Base-by-base conservation (phyloP, 2,888 invertebrate species). In the Polymixis lichenea region DNA sequence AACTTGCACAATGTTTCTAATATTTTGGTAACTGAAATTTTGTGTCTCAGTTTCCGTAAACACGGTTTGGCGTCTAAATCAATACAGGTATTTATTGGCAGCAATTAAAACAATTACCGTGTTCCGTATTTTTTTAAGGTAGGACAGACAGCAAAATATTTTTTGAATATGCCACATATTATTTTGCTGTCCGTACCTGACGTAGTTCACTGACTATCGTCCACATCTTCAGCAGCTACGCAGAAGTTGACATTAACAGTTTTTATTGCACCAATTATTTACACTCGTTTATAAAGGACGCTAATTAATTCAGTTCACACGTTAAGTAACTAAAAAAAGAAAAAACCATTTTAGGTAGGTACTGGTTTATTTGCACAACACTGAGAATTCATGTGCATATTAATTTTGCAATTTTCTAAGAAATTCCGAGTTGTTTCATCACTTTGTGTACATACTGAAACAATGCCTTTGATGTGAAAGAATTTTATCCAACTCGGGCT, bases 221-320 rank as follows among this genome's bases (percentile, higher is more conserved):
- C 61, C 49, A 58, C 64, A 78, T 75, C 75, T 77, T 77, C 61
- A 46, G 25, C 13, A 69, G 62, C 61, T 83, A 70, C 77, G 69
- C 70, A 85, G 65, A 38, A 81, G 76, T 80, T 85, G 85, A 82
- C 83, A 87, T 89, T 87, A 87, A 82, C 77, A 85, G 78, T 89
- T 90, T 89, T 91, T 90, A 88, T 86, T 86, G 83, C 80, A 80
- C 72, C 87, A 88, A 90, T 90, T 88, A 90, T 87, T 87, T 86
- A 81, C 78, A 80, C 85, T 85, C 81, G 85, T 85, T 77, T 88
- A 89, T 89, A 87, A 86, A 86, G 80, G 83, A 82, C 72, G 77
- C 80, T 91, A 90, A 90, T 91, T 88, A 90, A 91, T 90, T 88
- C 87, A 68, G 87, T 92, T 91, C 89, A 88, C 90, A 91, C 90